Base-by-base conservation (phyloP, 2,113 vertebrate species). In the Pterophyllum scalare region DNA sequence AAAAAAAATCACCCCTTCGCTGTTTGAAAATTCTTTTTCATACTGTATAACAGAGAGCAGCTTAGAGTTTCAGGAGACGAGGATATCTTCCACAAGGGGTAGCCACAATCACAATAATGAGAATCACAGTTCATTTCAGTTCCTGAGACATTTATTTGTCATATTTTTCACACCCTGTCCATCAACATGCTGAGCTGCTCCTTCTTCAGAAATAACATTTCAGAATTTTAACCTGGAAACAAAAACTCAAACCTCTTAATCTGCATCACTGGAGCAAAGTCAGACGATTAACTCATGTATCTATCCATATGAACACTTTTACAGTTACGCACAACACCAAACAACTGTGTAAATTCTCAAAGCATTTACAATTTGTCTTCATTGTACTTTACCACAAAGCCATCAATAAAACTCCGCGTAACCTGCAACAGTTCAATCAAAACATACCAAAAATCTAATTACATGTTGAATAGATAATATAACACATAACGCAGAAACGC, bases 141-240 rank as follows among this genome's bases (percentile, higher is more conserved):
- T 94, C 92, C 93, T 94, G 91, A 94, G 90, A 88, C 89, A 90
- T 95, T 94, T 94, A 94, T 93, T 94, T 81, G 56, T 88, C 84
- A 83, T 35, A 87, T 87, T 84, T 89, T 86, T 80, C 54, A 84
- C 43, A 86, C 72, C 28, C 54, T 61, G 49, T 86, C 65, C 74
- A 90, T 83, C 49, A 49, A 90, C 88, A 80, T 64, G 56, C 31
- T 20, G 46, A 87, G 59, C 38, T 86, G 65, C 80, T 78, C 31
- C 75, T 80, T 15, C 3, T 15, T 59, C 43, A 31, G 14, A 60
- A 70, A 77, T 31, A 78, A 67, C 22, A 64, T 20, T 82, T 78
- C 4, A 19, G 81, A 77, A 83, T 59, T 72, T 1, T 13, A 72
- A 52, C 24, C 43, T 72, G 65, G 10, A 52, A 52, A 52, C 24